Conservation (phyloP, 2,113 vertebrate genomes). For the Eleginops maclovinus region DNA sequence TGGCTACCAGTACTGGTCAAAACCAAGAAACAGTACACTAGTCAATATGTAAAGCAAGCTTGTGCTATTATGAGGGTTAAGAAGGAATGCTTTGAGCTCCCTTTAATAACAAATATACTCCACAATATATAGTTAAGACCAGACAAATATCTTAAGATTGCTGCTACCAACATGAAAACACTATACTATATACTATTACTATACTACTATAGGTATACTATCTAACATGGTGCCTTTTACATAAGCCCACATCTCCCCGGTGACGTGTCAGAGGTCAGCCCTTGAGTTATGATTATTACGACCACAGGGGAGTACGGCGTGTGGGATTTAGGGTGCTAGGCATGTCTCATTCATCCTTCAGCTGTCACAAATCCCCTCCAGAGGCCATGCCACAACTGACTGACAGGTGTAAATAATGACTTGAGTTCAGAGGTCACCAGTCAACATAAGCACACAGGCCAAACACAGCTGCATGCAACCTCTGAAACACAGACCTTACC, state of each 20-base stretch:
- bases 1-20: constrained; percentile 11
- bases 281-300: constrained; percentile 79
- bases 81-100: constrained; percentile 11
- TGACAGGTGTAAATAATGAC: constrained; percentile 82
- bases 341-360: constrained; percentile 76
- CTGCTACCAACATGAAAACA: constrained; percentile 14
- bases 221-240: constrained; percentile 30
- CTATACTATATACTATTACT: too few species aligned
- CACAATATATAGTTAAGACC: background rate
- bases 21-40: constrained; percentile 19
- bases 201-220: too few species aligned
- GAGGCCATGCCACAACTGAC: constrained; percentile 66
- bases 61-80: constrained; percentile 5
- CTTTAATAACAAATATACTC: background rate
- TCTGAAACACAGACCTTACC: background rate
- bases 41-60: constrained; percentile 25
- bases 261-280: constrained; percentile 70
- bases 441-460: constrained; percentile 65
- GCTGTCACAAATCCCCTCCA: constrained; percentile 72
- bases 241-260: constrained; percentile 42
- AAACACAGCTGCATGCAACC: constrained; percentile 73
- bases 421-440: constrained; percentile 70
- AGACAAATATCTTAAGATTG: constrained; percentile 6
- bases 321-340: constrained; percentile 68
- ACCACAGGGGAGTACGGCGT: constrained; percentile 52